Conservation (phyloP, 1,140 invertebrate genomes). For the Bradynema listronoti region DNA sequence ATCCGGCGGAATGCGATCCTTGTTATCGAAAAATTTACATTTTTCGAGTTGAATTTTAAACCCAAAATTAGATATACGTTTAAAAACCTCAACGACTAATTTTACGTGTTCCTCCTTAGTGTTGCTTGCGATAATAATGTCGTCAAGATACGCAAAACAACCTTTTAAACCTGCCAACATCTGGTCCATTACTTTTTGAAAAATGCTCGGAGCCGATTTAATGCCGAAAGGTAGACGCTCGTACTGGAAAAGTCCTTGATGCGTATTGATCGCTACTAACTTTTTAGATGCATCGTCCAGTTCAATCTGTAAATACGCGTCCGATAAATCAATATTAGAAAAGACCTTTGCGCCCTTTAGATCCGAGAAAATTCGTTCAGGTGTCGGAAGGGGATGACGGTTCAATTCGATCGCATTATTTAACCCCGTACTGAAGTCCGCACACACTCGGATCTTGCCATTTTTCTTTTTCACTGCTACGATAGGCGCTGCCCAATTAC, state of each 20-base stretch:
- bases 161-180: slow-evolving; percentile 45
- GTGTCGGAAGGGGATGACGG: slow-evolving; percentile 34
- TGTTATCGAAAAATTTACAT: no score
- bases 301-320: slow-evolving; percentile 39
- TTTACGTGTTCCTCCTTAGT: no score
- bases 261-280: slow-evolving; percentile 21
- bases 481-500: slow-evolving; percentile 60
- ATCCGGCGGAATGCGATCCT: no score
- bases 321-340: slow-evolving; percentile 35
- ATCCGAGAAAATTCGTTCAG: slow-evolving; percentile 30
- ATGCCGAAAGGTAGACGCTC: slow-evolving; percentile 61
- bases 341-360: slow-evolving; percentile 26
- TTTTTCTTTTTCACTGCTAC: slow-evolving; percentile 58
- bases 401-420: slow-evolving; percentile 28
- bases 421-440: slow-evolving; percentile 49
- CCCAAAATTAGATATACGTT: no score
- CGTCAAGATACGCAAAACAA: slow-evolving; percentile 35
- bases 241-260: slow-evolving; percentile 51
- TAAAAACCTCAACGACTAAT: no score
- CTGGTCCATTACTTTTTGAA: slow-evolving; percentile 55
- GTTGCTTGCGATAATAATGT: slow-evolving; percentile 29
- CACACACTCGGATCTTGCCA: slow-evolving; percentile 57
- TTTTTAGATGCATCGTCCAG: slow-evolving; percentile 24
- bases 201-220: slow-evolving; percentile 58
- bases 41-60: no score